phyloP scores from a whole-genome alignment of 2,113 vertebrate genomes.

The Argyrosomus japonicus region DNA sequence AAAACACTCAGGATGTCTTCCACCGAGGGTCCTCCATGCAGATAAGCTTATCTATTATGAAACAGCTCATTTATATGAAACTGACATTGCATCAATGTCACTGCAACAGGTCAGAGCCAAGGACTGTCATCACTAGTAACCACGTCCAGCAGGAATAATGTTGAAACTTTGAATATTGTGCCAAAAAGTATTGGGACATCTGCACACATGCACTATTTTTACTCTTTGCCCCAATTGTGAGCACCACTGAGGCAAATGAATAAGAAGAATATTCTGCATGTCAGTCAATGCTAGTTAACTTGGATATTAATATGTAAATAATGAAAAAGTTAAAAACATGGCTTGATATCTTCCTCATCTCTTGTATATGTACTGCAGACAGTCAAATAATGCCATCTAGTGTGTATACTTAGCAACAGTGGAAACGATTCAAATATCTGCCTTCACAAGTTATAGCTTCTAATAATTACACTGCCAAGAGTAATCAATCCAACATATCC shows the following conservation, averaged over 20 bases:
- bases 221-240: not conserved
- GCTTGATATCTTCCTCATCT: not conserved
- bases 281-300: not conserved
- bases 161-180: conserved; percentile 47
- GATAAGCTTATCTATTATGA: conserved; percentile 16
- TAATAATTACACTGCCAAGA: not conserved
- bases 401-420: conserved; percentile 14
- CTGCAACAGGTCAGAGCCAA: conserved; percentile 62
- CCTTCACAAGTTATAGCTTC: not conserved
- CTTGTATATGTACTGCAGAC: not conserved
- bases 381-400: conserved; percentile 48
- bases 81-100: conserved; percentile 30
- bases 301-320: not conserved
- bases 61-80: conserved; percentile 61
- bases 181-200: conserved; percentile 53
- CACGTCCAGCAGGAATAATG: conserved; percentile 33
- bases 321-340: not conserved
- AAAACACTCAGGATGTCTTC: not conserved
- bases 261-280: not conserved
- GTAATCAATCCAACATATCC: not conserved
- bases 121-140: not conserved
- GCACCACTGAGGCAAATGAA: conserved; percentile 16
- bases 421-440: not conserved
- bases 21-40: not conserved
- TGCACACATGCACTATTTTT: not conserved